These are phyloP conservation scores for Scaptomyza parva DNA, from an alignment of 2,888 invertebrate species.

Conservation along the genomic window DNA sequence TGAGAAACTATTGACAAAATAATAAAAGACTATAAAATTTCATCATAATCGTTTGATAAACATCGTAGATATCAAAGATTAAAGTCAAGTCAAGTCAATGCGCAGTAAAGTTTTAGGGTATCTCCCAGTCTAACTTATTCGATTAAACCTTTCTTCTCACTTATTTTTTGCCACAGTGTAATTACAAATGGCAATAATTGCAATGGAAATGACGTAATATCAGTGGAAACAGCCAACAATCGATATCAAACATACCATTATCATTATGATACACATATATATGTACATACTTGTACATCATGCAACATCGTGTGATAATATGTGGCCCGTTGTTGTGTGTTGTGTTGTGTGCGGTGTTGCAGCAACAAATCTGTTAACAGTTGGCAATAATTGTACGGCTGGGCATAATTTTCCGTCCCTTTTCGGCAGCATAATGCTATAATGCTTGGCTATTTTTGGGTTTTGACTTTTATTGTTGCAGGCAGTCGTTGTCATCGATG, in stretches of 20 bases:
- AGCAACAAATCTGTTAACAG: constrained; percentile 84
- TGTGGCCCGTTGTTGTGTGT: too few relatives aligned
- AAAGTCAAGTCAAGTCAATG: too few relatives aligned
- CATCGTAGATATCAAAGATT: too few relatives aligned
- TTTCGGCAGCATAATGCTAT: constrained; percentile 57
- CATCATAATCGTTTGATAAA: too few relatives aligned
- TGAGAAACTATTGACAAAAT: too few relatives aligned
- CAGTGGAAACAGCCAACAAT: constrained; percentile 33
- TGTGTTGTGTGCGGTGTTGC: not conserved
- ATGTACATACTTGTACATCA: constrained; percentile 53
- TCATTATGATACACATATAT: constrained; percentile 72
- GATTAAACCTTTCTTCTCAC: too few relatives aligned
- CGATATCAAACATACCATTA: constrained; percentile 68
- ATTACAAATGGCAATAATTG: constrained; percentile 41
- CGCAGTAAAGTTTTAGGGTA: too few relatives aligned
- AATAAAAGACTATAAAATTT: too few relatives aligned
- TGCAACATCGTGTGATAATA: not conserved
- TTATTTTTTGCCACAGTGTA: not conserved
- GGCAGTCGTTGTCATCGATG: constrained; percentile 78
- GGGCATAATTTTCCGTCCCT: constrained; percentile 77
- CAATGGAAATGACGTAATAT: constrained; percentile 63
- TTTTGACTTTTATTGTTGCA: constrained; percentile 71
- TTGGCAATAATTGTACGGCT: constrained; percentile 83
- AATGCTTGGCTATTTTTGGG: constrained; percentile 56
- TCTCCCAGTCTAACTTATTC: too few relatives aligned